Conservation (phyloP, 37 sponge, comb jelly and placozoan genomes). For the Halisarca cf. caerulea region DNA sequence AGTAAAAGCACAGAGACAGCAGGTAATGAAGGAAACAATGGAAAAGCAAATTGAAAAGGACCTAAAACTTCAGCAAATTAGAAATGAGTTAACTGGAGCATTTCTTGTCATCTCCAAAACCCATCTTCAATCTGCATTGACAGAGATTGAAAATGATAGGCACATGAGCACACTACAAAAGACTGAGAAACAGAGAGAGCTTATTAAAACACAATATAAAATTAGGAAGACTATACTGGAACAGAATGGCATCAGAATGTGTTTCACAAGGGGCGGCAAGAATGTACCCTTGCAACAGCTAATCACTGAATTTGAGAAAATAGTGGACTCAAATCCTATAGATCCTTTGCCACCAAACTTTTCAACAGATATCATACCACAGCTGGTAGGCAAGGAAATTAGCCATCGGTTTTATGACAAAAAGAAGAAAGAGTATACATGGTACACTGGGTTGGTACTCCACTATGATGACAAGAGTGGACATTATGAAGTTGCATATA, state of each 20-base stretch:
- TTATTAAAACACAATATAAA: not conserved
- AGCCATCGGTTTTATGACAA: slow-evolving; percentile 23
- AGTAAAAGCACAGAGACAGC: not conserved
- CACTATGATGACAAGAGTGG: not conserved
- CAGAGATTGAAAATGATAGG: not conserved
- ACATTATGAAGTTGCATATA: slow-evolving; percentile 26
- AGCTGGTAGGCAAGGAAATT: slow-evolving; percentile 29
- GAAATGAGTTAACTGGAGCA: not conserved
- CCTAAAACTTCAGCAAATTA: not conserved
- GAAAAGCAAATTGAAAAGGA: not conserved
- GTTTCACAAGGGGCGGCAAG: not conserved
- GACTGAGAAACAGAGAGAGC: not conserved
- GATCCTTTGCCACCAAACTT: not conserved
- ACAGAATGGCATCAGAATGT: not conserved
- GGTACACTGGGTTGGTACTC: slow-evolving; percentile 22
- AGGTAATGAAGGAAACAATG: not conserved
- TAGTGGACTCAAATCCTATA: not conserved
- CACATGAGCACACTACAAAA: not conserved
- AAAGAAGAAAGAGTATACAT: no score
- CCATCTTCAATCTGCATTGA: not conserved
- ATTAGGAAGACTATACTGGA: not conserved
- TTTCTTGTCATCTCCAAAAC: not conserved
- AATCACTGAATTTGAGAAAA: not conserved
- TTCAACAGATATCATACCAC: no score
- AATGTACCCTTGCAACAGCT: not conserved